Evolutionary conservation across 2,797 vertebrate species (phyloP).

Genomic region (Chloroceryle amazona): DNA sequence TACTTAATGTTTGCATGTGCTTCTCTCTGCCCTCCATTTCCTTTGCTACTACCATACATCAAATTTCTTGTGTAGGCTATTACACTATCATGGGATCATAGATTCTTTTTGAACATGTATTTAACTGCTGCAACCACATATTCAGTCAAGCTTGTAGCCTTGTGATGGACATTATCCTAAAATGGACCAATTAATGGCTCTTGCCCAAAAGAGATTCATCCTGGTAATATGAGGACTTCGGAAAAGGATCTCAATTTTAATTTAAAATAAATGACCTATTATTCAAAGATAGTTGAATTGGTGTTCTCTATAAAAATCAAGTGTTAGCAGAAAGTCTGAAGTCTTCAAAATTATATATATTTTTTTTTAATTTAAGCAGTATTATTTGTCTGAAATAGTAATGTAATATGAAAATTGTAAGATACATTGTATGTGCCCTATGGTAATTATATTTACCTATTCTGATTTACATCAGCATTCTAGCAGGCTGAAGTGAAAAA

Average conservation of each 20-base stretch:
- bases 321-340: neutral
- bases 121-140: neutral
- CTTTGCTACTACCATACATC: neutral
- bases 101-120: neutral
- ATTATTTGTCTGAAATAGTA: neutral
- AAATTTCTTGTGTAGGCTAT: neutral
- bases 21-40: neutral
- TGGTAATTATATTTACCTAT: neutral
- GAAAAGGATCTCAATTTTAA: neutral
- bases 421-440: neutral
- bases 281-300: neutral
- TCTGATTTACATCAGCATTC: neutral
- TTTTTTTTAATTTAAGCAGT: neutral
- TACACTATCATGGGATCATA: neutral
- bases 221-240: neutral
- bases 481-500: neutral
- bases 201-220: neutral
- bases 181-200: neutral
- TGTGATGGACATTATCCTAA: neutral
- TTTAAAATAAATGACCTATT: neutral
- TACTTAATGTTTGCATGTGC: neutral
- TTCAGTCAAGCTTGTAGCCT: neutral
- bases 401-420: neutral
- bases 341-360: neutral
- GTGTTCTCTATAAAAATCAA: neutral